Percentiles rank a stretch among this genome's conserved stretches.
Evolutionary conservation across 1,140 invertebrate genomes (phyloP).

Genomic region (Ganaspis sp.): DNA sequence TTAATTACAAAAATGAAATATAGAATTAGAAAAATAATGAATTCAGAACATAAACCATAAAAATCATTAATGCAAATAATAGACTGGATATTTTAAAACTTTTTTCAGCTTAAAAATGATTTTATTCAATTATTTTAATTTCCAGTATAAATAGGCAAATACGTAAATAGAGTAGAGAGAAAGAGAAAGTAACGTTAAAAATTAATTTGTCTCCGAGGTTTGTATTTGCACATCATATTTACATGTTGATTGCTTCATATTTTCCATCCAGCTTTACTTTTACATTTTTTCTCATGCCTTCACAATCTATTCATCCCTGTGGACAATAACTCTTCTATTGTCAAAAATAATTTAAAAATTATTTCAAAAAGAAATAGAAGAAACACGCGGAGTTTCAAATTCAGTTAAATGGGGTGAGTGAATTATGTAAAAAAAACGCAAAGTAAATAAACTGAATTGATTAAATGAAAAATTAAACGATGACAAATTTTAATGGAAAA

Average conservation of each 20-base stretch:
- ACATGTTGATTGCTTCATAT: slow-evolving; percentile 20
- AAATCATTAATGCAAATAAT: too few species aligned
- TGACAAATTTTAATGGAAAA: too few species aligned
- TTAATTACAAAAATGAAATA: too few species aligned
- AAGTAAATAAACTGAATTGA: too few species aligned
- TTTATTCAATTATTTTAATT: slow-evolving; percentile 2
- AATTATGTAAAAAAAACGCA: too few species aligned
- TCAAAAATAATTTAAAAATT: slow-evolving; percentile 6
- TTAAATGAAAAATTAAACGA: too few species aligned
- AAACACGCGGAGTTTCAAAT: too few species aligned
- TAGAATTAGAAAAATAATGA: too few species aligned
- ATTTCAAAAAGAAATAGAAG: background rate
- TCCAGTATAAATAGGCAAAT: background rate
- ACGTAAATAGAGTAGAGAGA: background rate
- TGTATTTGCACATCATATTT: slow-evolving; percentile 18
- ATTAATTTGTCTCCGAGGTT: slow-evolving; percentile 1
- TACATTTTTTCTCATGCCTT: background rate
- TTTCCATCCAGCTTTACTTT: background rate
- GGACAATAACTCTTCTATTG: slow-evolving; percentile 5
- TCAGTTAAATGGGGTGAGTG: too few species aligned
- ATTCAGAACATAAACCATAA: too few species aligned
- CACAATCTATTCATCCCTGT: background rate
- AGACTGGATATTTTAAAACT: background rate
- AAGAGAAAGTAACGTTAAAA: background rate
- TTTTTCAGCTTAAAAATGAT: background rate